phyloP scores from a whole-genome alignment of 1,140 invertebrate genomes.

The Ceratitis capitata region DNA sequence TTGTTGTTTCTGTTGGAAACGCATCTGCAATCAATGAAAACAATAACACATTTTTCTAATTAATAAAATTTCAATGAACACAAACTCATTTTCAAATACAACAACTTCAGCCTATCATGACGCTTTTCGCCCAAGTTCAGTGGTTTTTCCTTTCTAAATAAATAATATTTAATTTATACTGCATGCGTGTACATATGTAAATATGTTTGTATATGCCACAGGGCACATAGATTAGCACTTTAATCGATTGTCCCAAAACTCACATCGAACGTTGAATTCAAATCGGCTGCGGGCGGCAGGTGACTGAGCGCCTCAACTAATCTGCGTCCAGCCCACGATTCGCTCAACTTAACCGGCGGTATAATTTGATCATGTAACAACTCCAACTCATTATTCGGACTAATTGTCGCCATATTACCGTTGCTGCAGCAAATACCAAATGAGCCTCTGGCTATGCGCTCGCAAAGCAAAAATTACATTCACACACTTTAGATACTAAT shows the following conservation, averaged over 20 bases:
- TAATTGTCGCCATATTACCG: neutral
- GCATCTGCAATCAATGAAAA: conserved; percentile 50
- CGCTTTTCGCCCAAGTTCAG: no score
- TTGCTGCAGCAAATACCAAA: neutral
- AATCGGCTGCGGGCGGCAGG: conserved; percentile 52
- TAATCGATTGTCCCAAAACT: conserved; percentile 35
- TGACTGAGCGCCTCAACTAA: conserved; percentile 61
- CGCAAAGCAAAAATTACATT: neutral
- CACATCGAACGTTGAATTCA: conserved; percentile 49
- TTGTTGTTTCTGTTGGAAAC: conserved; percentile 59
- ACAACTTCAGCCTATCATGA: neutral
- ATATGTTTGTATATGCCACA: neutral
- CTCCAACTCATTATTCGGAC: conserved; percentile 14
- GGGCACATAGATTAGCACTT: neutral
- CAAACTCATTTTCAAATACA: neutral
- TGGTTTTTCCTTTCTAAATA: conserved; percentile 3
- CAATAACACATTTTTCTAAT: neutral
- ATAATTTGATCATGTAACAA: conserved; percentile 56
- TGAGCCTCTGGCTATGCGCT: no score
- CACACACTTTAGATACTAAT: no score
- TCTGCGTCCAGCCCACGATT: conserved; percentile 69
- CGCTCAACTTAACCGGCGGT: conserved; percentile 68
- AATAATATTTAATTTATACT: no score
- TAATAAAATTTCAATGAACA: no score
- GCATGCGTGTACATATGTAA: no score